Evolutionary conservation across 2,113 vertebrate species (phyloP).

Genomic region (Lates calcarifer): DNA sequence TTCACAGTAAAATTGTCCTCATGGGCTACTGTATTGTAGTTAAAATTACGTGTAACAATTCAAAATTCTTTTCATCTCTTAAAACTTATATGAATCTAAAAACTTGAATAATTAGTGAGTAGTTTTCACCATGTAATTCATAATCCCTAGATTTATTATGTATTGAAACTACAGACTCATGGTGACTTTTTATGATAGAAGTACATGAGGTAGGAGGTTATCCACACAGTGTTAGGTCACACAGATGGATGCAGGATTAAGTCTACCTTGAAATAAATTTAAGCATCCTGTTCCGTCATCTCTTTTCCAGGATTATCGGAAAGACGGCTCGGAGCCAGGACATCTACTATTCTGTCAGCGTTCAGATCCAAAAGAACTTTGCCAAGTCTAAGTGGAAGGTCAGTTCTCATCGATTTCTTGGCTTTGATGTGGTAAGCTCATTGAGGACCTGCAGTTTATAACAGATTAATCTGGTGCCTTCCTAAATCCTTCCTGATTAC

Average conservation of each 20-base stretch:
- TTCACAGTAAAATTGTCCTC: neutral
- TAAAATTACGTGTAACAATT: no score
- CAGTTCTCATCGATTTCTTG: conserved; percentile 65
- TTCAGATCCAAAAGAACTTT: conserved; percentile 97
- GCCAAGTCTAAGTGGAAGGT: conserved; percentile 98
- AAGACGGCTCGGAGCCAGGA: conserved; percentile 94
- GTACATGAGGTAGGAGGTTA: neutral
- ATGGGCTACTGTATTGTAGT: no score
- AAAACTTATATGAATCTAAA: no score
- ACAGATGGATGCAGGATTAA: neutral
- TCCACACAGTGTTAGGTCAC: neutral
- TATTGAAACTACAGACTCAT: neutral
- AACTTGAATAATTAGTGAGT: neutral
- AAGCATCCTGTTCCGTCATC: neutral
- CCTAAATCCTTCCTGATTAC: conserved; percentile 68
- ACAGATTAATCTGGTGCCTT: conserved; percentile 36
- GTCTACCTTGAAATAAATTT: conserved; percentile 21
- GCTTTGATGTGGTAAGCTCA: conserved; percentile 24
- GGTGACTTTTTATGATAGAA: neutral
- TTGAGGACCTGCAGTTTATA: conserved; percentile 41
- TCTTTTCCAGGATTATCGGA: conserved; percentile 91
- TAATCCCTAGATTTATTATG: neutral
- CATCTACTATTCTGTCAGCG: conserved; percentile 95
- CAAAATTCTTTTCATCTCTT: no score
- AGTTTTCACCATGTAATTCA: no score